phyloP scores from a whole-genome alignment of 2,888 invertebrate genomes.

The Acanthosepion pharaonis region DNA sequence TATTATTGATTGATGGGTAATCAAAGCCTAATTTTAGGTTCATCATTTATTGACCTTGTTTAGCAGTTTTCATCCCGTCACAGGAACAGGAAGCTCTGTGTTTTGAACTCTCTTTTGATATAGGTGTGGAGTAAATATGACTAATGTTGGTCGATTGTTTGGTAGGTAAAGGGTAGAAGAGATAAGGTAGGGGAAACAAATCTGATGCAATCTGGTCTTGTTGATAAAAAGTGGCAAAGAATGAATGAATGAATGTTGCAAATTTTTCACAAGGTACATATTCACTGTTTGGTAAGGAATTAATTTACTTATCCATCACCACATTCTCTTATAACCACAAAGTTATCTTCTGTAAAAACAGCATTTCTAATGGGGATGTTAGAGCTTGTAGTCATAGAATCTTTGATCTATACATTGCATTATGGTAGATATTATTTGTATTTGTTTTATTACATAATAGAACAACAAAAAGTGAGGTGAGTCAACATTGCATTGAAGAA shows the following conservation, averaged over 20 bases:
- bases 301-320: too few relatives aligned
- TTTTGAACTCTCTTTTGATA: not conserved
- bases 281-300: too few relatives aligned
- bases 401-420: too few relatives aligned
- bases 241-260: not conserved
- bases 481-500: too few relatives aligned
- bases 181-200: not conserved
- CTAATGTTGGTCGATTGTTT: not conserved
- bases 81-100: not conserved
- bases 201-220: not conserved
- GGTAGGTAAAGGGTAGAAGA: not conserved
- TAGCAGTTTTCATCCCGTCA: not conserved
- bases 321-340: too few relatives aligned
- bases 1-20: not conserved
- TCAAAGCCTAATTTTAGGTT: not conserved
- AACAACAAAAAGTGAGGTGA: too few relatives aligned
- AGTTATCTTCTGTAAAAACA: too few relatives aligned
- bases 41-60: constrained; percentile 17
- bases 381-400: too few relatives aligned
- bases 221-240: not conserved
- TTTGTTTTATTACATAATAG: too few relatives aligned
- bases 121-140: not conserved
- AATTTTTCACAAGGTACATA: too few relatives aligned
- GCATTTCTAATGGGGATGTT: too few relatives aligned
- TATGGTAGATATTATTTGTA: too few relatives aligned